Percentiles rank a stretch among this genome's conserved stretches.
Conservation (phyloP, 2,888 invertebrate species). For the Cancer borealis region DNA sequence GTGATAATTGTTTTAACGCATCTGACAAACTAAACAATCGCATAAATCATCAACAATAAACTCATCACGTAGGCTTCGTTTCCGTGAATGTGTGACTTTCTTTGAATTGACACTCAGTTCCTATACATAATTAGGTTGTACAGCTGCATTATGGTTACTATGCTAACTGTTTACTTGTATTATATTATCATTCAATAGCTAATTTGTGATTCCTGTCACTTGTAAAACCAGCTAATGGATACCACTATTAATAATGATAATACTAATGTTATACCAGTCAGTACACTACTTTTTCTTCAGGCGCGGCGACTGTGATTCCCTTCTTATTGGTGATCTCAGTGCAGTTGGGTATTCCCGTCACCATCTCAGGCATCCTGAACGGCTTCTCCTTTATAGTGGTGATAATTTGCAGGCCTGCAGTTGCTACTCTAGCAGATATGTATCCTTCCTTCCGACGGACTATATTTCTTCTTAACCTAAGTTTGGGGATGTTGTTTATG, state of each 20-base stretch:
- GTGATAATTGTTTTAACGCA: too few relatives aligned
- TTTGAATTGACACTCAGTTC: too few relatives aligned
- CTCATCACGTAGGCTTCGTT: too few relatives aligned
- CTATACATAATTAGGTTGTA: too few relatives aligned
- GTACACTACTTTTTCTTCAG: neutral
- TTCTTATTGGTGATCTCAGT: neutral
- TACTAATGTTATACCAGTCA: too few relatives aligned
- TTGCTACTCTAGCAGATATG: constrained; percentile 40
- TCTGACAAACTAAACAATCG: too few relatives aligned
- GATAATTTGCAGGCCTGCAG: constrained; percentile 39
- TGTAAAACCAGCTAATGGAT: neutral
- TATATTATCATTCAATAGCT: neutral
- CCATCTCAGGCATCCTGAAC: neutral
- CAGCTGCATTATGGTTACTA: too few relatives aligned
- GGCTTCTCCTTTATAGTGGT: constrained; percentile 39
- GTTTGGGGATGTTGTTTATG: neutral
- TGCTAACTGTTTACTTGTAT: neutral
- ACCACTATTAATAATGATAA: neutral
- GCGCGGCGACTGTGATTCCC: neutral
- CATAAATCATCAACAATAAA: too few relatives aligned
- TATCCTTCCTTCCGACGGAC: constrained; percentile 26
- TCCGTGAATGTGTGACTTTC: too few relatives aligned
- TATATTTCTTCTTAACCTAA: constrained; percentile 8
- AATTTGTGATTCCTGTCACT: neutral
- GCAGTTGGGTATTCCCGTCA: neutral